Conservation (phyloP, 2,888 invertebrate genomes). For the Andrena hattorfiana region DNA sequence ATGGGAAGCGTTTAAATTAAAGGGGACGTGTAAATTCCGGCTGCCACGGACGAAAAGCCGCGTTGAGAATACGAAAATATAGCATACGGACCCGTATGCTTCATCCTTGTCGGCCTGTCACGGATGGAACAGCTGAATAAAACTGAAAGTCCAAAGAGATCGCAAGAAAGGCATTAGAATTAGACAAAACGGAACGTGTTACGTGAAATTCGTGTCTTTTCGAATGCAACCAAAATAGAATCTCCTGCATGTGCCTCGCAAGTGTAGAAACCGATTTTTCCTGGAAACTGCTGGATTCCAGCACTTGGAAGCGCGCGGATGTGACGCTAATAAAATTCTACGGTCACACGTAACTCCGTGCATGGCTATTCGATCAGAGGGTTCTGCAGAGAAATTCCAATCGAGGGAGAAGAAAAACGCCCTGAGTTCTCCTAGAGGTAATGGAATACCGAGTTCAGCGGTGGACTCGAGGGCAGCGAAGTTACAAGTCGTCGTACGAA, state of each 20-base stretch:
- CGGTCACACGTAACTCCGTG: background rate
- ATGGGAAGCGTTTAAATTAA: conserved; percentile 52
- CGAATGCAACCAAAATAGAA: too few relatives aligned
- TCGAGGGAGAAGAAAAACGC: background rate
- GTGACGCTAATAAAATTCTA: background rate
- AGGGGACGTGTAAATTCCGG: conserved; percentile 38
- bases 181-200: background rate
- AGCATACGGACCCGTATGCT: background rate
- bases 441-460: background rate
- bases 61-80: conserved; percentile 40
- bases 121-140: background rate
- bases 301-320: too few relatives aligned
- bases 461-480: background rate
- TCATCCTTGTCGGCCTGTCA: background rate
- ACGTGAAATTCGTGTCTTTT: too few relatives aligned
- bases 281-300: too few relatives aligned
- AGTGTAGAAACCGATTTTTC: too few relatives aligned
- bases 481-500: background rate
- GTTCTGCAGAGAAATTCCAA: background rate
- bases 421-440: background rate
- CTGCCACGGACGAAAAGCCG: conserved; percentile 27
- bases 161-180: too few relatives aligned
- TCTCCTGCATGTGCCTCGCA: too few relatives aligned
- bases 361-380: background rate
- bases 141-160: background rate